Evolutionary conservation across 2,888 invertebrate species (phyloP), one percentile per base, ranked within the genome.

Genomic region (Phengaris arion): DNA sequence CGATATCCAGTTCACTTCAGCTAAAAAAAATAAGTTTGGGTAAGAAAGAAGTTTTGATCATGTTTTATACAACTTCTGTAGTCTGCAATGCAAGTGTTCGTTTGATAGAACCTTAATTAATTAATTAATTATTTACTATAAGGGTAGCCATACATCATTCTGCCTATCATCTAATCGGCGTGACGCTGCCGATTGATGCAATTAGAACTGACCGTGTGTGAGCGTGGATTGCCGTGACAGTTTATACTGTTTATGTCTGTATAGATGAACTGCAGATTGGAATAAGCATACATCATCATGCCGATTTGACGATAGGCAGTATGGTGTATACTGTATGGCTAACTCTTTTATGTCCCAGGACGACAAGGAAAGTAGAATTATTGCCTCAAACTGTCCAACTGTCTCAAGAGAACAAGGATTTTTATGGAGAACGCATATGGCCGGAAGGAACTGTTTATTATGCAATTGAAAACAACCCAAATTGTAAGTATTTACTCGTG

Each of bases 401-500:
- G 0, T 82, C 86, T 0, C 86, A 87, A 52, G 74, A 78, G 0
- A 93, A 89, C n/a, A 78, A 81, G 12, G 92, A 91, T 15, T 93
- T 92, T 57, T 93, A 93, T 46, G 77, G 79, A 0, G 90, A 92
- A 5, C 83, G 93, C 9, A 84, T 80, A 57, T 93, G 93, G 93
- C 88, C 87, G 0, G 81, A 83, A 0, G 87, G 87, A 0, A 75
- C 86, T 0, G 84, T 92, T 0, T 77, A 80, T 22, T 92, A 87
- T 52, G 76, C 88, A 0, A 83, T 92, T 6, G 78, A 80, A 6
- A 80, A 85, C 0, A 79, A 85, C 2, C 75, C 78, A 0, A 81
- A 80, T 5, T 89, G 91, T 91, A 74, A 86, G 89, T 85, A 74
- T 15, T 75, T 54, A 12, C 48, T 48, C 52, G 45, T 59, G 15